A percentile compares a stretch with the other conserved stretches of the same genome.
These are phyloP conservation scores for Cirrhinus mrigala DNA, from an alignment of 2,797 vertebrate genomes.

Conservation along the genomic window DNA sequence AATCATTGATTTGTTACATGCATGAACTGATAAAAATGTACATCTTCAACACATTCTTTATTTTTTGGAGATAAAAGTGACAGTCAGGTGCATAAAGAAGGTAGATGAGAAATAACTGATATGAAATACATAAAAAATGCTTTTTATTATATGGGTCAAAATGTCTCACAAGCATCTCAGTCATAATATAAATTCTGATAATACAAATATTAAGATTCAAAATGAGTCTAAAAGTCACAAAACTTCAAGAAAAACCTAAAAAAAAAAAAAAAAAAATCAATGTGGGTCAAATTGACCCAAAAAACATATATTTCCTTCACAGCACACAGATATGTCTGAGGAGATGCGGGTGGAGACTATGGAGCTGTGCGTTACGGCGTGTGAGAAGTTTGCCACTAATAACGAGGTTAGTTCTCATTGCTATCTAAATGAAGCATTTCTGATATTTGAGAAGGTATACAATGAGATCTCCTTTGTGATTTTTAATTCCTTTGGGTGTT, in stretches of 20 bases:
- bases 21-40: background rate
- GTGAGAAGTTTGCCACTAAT: slow-evolving; percentile 95
- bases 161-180: background rate
- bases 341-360: slow-evolving; percentile 90
- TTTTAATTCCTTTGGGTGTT: background rate
- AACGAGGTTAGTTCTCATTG: slow-evolving; percentile 83
- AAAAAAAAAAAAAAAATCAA: too few species aligned
- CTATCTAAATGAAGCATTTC: background rate
- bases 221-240: background rate
- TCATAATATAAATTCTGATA: background rate
- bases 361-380: slow-evolving; percentile 85
- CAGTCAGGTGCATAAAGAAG: background rate
- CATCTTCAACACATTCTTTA: background rate
- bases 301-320: background rate
- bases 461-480: background rate
- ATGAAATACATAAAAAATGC: too few species aligned
- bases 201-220: background rate
- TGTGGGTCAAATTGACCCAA: background rate
- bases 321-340: slow-evolving; percentile 98
- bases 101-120: too few species aligned
- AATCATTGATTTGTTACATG: background rate
- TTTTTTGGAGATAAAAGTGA: background rate
- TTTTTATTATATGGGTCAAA: background rate
- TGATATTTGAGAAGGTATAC: background rate
- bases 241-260: background rate